These are phyloP conservation scores for Melanotaenia parkinsoni DNA, from an alignment of 2,797 vertebrate genomes.

Conservation along the genomic window DNA sequence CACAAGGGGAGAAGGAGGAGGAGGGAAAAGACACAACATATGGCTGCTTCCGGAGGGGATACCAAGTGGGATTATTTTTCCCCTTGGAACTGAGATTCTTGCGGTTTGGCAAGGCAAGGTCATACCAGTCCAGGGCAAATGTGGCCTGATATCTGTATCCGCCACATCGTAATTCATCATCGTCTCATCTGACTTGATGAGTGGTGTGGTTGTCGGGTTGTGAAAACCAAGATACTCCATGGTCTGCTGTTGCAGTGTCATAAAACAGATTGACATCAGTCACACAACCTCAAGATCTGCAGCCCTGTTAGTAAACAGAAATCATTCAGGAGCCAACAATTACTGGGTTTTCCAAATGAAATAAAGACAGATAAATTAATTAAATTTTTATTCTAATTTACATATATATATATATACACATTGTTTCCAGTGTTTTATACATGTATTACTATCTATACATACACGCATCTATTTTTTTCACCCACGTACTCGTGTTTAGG, in stretches of 20 bases:
- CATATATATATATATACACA: not conserved
- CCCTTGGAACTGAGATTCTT: constrained; percentile 57
- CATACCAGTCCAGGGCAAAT: constrained; percentile 53
- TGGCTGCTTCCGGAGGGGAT: constrained; percentile 50
- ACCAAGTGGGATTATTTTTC: constrained; percentile 48
- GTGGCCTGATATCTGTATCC: constrained; percentile 36
- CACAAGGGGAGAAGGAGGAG: constrained; percentile 27
- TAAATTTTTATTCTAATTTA: not conserved
- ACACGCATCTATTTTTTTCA: not conserved
- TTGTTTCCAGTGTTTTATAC: not conserved
- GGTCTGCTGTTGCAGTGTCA: constrained; percentile 25
- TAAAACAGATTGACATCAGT: constrained; percentile 26
- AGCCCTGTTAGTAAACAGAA: constrained; percentile 3
- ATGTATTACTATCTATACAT: not conserved
- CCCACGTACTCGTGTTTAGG: not conserved
- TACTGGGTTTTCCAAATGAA: not conserved
- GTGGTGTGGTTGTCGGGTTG: constrained; percentile 19
- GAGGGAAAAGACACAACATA: constrained; percentile 61
- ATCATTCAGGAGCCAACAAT: not conserved
- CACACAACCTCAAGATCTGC: not conserved
- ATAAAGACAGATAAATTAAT: not conserved
- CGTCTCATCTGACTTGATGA: constrained; percentile 46
- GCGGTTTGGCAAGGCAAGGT: constrained; percentile 49
- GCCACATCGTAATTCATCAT: constrained; percentile 51
- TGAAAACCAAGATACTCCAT: constrained; percentile 44